These are phyloP conservation scores for Dascillus cervinus DNA, from an alignment of 2,888 invertebrate genomes.

Conservation along the genomic window DNA sequence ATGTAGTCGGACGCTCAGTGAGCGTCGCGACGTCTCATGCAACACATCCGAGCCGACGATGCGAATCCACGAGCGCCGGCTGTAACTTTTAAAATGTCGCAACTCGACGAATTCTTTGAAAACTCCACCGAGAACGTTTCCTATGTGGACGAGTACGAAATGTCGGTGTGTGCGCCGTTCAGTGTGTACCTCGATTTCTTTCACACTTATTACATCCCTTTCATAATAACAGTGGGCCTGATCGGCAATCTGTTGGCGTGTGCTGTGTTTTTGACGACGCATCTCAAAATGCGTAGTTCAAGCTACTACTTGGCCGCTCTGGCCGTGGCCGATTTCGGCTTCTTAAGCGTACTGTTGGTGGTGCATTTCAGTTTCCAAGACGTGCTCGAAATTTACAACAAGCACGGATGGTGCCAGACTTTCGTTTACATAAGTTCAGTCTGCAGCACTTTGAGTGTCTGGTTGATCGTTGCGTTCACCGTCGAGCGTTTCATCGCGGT, in stretches of 20 bases:
- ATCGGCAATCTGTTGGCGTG: slow-evolving; percentile 54
- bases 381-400: slow-evolving; percentile 45
- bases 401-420: slow-evolving; percentile 48
- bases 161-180: slow-evolving; percentile 10
- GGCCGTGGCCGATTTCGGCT: slow-evolving; percentile 53
- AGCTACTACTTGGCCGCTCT: slow-evolving; percentile 57
- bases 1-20: slow-evolving; percentile 14
- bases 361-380: slow-evolving; percentile 48
- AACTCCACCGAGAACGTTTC: neutral
- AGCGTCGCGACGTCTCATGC: slow-evolving; percentile 24
- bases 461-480: slow-evolving; percentile 63
- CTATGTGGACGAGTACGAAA: slow-evolving; percentile 6
- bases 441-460: slow-evolving; percentile 58
- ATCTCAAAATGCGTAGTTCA: slow-evolving; percentile 53
- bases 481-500: slow-evolving; percentile 62
- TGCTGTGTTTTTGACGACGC: slow-evolving; percentile 52
- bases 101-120: neutral
- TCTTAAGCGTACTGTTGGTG: slow-evolving; percentile 47
- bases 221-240: slow-evolving; percentile 51
- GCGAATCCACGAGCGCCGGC: no score
- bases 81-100: no score
- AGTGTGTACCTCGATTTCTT: slow-evolving; percentile 42
- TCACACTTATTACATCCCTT: slow-evolving; percentile 52
- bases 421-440: slow-evolving; percentile 35
- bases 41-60: no score